phyloP scores from a whole-genome alignment of 2,113 vertebrate species.

The Tenrec ecaudatus region DNA sequence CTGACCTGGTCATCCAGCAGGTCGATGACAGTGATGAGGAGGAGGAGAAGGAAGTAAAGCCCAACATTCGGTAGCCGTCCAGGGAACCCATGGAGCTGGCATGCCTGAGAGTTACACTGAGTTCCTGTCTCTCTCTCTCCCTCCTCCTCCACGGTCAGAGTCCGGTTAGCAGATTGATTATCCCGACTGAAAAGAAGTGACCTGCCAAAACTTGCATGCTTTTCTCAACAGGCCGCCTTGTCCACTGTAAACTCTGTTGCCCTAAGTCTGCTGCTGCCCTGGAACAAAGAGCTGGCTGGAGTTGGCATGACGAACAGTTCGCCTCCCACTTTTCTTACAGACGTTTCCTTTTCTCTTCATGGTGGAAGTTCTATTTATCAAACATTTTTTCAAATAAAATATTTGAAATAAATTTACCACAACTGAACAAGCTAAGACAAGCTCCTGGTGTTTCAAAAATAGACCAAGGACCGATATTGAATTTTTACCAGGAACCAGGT shows the following conservation, averaged over 20 bases:
- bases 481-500: no score
- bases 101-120: not conserved
- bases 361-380: slow-evolving; percentile 68
- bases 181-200: slow-evolving; percentile 61
- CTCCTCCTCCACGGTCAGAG: slow-evolving; percentile 45
- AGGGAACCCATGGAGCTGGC: not conserved
- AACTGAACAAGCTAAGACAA: slow-evolving; percentile 49
- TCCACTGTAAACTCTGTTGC: slow-evolving; percentile 69
- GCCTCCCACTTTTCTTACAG: slow-evolving; percentile 29
- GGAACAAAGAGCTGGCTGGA: slow-evolving; percentile 62
- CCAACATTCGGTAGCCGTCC: slow-evolving; percentile 85
- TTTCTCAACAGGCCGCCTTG: slow-evolving; percentile 72
- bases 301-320: slow-evolving; percentile 51
- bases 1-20: slow-evolving; percentile 96
- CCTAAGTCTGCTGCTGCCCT: slow-evolving; percentile 71
- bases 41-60: slow-evolving; percentile 89
- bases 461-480: no score
- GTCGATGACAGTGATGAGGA: slow-evolving; percentile 97
- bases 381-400: slow-evolving; percentile 75
- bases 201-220: slow-evolving; percentile 83
- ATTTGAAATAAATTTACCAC: slow-evolving; percentile 75
- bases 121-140: slow-evolving; percentile 55
- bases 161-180: slow-evolving; percentile 45
- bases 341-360: slow-evolving; percentile 65
- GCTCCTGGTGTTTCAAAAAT: slow-evolving; percentile 64